Conservation (phyloP, 2,113 vertebrate species). For the Corynorhinus townsendii region DNA sequence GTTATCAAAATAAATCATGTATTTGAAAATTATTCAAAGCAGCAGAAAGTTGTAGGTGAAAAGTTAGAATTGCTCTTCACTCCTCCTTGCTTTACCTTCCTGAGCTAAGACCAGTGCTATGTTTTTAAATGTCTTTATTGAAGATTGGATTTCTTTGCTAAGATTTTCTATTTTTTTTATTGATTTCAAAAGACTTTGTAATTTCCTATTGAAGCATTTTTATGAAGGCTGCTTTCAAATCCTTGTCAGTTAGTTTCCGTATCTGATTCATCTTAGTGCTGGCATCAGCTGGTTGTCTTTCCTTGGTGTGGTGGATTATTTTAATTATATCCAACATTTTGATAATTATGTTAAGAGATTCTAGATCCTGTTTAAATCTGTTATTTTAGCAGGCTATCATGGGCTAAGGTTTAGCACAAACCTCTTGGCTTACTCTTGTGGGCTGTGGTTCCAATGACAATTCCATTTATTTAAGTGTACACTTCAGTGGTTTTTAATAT, state of each 20-base stretch:
- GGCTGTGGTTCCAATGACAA: background rate
- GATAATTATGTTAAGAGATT: background rate
- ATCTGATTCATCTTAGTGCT: background rate
- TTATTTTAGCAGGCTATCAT: background rate
- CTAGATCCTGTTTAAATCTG: background rate
- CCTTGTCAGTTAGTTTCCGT: background rate
- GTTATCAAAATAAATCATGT: background rate
- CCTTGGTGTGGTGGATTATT: background rate
- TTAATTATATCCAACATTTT: background rate
- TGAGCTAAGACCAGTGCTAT: background rate
- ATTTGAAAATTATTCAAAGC: background rate
- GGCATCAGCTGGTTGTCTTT: background rate
- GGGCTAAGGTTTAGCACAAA: background rate
- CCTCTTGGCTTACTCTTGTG: background rate
- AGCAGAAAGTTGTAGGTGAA: background rate
- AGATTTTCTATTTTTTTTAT: slow-evolving; percentile 11
- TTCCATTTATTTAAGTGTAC: background rate
- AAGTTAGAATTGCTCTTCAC: background rate
- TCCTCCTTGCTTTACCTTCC: background rate
- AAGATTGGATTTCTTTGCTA: background rate
- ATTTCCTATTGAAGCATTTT: background rate
- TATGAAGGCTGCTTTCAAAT: background rate
- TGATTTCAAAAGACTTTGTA: background rate
- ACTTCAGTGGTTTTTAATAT: background rate
- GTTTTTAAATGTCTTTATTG: background rate